Evolutionary conservation across 2,888 invertebrate species (phyloP).

Genomic region (Rhagophthalmus giganteus): DNA sequence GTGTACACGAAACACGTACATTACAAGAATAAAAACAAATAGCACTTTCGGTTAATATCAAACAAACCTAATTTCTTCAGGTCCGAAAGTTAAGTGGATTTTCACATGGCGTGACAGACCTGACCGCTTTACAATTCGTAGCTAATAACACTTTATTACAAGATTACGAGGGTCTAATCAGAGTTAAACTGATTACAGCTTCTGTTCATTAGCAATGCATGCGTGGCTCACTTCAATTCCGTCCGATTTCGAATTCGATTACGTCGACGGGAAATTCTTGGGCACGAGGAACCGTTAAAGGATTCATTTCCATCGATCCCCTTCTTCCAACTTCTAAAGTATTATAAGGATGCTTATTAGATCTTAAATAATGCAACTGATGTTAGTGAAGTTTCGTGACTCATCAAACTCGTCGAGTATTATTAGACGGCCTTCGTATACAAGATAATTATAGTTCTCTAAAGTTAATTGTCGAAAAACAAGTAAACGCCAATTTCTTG

Average conservation of each 20-base stretch:
- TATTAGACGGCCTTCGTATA: slow-evolving; percentile 9
- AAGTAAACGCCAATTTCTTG: slow-evolving; percentile 12
- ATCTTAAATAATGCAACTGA: neutral
- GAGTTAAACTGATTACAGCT: slow-evolving; percentile 29
- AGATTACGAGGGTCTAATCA: slow-evolving; percentile 31
- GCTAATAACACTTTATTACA: slow-evolving; percentile 31
- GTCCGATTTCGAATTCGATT: slow-evolving; percentile 15
- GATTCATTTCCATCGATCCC: neutral
- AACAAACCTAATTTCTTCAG: slow-evolving; percentile 11
- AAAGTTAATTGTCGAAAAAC: slow-evolving; percentile 15
- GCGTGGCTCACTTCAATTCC: slow-evolving; percentile 20
- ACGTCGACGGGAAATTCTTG: slow-evolving; percentile 6
- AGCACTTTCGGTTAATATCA: neutral
- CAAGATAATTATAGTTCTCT: slow-evolving; percentile 11
- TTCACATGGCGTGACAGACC: slow-evolving; percentile 25
- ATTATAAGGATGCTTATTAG: too few relatives aligned
- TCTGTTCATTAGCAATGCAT: slow-evolving; percentile 28
- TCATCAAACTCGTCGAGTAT: slow-evolving; percentile 1
- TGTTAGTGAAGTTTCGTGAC: slow-evolving; percentile 1
- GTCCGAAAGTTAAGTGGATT: slow-evolving; percentile 14
- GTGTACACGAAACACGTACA: too few relatives aligned
- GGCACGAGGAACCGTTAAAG: neutral
- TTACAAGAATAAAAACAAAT: neutral
- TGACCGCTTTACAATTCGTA: slow-evolving; percentile 25
- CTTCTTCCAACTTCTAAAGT: neutral